phyloP scores from a whole-genome alignment of 2,888 invertebrate genomes.

The Chromoteleia sp. region DNA sequence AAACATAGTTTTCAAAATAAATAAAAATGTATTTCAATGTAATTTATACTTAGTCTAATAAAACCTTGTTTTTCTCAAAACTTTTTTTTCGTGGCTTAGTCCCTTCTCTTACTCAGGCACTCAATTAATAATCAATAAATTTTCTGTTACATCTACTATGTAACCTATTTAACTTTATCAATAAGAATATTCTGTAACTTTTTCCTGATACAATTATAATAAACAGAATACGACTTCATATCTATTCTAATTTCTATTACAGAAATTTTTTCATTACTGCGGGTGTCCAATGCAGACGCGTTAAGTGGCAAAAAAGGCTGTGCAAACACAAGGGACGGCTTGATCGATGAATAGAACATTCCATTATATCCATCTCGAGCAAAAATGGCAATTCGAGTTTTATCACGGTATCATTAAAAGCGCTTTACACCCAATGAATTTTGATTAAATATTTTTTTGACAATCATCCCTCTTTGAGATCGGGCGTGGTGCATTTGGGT shows the following conservation, averaged over 20 bases:
- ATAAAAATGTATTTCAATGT: too few relatives aligned
- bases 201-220: too few relatives aligned
- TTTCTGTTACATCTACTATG: too few relatives aligned
- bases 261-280: slow-evolving; percentile 21
- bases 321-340: slow-evolving; percentile 17
- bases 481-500: neutral
- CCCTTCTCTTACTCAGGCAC: too few relatives aligned
- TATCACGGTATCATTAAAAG: slow-evolving; percentile 28
- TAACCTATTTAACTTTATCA: too few relatives aligned
- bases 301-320: slow-evolving; percentile 6
- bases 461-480: neutral
- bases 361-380: slow-evolving; percentile 19
- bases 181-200: too few relatives aligned
- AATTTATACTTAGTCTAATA: too few relatives aligned
- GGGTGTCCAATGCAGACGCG: slow-evolving; percentile 12
- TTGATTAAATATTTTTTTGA: slow-evolving; percentile 22
- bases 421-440: slow-evolving; percentile 30
- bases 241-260: neutral
- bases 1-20: too few relatives aligned
- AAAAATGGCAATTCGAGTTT: slow-evolving; percentile 33
- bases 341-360: slow-evolving; percentile 39
- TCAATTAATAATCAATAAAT: too few relatives aligned
- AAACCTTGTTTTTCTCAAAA: too few relatives aligned
- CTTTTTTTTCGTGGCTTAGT: too few relatives aligned
- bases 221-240: neutral